These are phyloP conservation scores for Sceloporus undulatus DNA, from an alignment of 2,113 vertebrate species.

Conservation along the genomic window DNA sequence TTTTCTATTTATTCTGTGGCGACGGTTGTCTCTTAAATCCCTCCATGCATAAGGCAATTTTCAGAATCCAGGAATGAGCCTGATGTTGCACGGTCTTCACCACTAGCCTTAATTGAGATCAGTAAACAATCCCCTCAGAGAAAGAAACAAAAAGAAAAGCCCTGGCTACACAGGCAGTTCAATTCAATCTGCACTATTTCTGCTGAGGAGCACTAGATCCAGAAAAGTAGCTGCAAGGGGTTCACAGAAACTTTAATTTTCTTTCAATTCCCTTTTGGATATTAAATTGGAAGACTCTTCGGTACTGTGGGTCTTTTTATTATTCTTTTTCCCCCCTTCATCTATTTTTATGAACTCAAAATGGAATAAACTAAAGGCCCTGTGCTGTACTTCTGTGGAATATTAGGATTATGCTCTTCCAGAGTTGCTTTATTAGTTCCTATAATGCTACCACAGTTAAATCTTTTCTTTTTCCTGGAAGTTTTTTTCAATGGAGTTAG, in stretches of 20 bases:
- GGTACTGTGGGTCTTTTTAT: constrained; percentile 22
- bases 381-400: constrained; percentile 4
- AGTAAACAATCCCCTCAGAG: constrained; percentile 44
- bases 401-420: neutral
- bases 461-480: neutral
- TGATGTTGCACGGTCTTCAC: constrained; percentile 40
- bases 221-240: constrained; percentile 41
- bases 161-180: constrained; percentile 36
- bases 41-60: neutral
- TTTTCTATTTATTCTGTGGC: constrained; percentile 3
- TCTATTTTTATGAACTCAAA: constrained; percentile 21
- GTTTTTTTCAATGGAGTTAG: neutral
- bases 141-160: constrained; percentile 51
- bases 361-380: constrained; percentile 14
- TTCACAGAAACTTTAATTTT: constrained; percentile 51
- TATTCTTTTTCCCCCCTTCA: constrained; percentile 3
- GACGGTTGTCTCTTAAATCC: constrained; percentile 34
- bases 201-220: constrained; percentile 43
- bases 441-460: constrained; percentile 14
- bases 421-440: constrained; percentile 22
- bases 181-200: constrained; percentile 49
- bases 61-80: constrained; percentile 34
- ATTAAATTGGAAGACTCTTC: constrained; percentile 4
- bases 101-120: constrained; percentile 4
- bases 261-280: constrained; percentile 47